Conservation (phyloP, 2,113 vertebrate genomes). For the Tiliqua scincoides region DNA sequence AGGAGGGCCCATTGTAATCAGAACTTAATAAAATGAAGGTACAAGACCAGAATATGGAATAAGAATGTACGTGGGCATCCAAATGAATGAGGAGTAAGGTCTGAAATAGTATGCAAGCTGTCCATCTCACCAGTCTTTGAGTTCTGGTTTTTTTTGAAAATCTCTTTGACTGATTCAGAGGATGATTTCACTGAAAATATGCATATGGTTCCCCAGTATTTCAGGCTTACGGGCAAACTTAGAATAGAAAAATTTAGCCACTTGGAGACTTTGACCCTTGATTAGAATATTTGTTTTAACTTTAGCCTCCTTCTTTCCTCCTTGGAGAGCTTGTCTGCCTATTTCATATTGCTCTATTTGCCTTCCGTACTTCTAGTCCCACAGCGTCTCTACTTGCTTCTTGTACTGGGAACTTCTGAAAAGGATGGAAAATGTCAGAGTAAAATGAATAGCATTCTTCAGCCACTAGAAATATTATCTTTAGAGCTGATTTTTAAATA, state of each 20-base stretch:
- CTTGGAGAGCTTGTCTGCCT: background rate
- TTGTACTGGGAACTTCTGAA: conserved; percentile 2
- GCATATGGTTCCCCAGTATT: background rate
- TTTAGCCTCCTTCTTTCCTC: conserved; percentile 6
- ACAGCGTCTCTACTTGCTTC: conserved; percentile 21
- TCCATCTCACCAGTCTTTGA: background rate
- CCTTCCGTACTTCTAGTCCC: conserved; percentile 11
- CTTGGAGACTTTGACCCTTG: background rate
- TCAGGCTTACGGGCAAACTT: background rate
- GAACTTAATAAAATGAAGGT: background rate
- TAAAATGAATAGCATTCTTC: background rate
- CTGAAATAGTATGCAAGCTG: background rate
- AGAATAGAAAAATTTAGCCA: background rate
- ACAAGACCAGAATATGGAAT: background rate
- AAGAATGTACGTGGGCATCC: background rate
- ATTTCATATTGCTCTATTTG: background rate
- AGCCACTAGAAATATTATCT: conserved; percentile 60
- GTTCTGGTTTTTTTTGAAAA: background rate
- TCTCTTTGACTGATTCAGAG: background rate
- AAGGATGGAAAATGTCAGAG: conserved; percentile 33
- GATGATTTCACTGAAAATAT: background rate
- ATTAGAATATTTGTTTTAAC: background rate
- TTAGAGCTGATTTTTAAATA: conserved; percentile 44
- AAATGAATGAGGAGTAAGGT: background rate
- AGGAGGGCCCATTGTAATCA: too few species aligned